These are phyloP conservation scores for Maccullochella peelii DNA, from an alignment of 2,113 vertebrate genomes.

Conservation along the genomic window DNA sequence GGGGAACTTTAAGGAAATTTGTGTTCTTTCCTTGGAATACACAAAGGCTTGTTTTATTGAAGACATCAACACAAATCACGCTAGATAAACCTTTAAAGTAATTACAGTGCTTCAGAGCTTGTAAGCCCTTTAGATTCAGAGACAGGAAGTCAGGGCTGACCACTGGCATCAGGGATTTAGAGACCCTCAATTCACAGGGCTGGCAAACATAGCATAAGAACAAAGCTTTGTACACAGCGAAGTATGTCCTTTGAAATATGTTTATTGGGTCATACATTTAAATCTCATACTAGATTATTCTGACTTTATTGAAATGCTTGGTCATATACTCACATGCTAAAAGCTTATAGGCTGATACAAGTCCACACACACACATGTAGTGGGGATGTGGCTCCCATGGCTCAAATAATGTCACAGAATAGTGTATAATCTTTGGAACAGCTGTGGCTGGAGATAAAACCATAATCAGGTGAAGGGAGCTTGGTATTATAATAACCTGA, in stretches of 20 bases:
- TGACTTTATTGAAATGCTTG: conserved; percentile 22
- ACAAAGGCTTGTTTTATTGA: conserved; percentile 53
- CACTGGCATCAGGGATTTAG: conserved; percentile 65
- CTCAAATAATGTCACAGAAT: conserved; percentile 68
- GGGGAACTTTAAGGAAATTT: conserved; percentile 15
- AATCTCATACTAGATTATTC: conserved; percentile 2
- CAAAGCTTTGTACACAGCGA: conserved; percentile 36
- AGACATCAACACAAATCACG: conserved; percentile 63
- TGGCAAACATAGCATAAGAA: conserved; percentile 51
- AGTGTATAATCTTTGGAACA: conserved; percentile 69
- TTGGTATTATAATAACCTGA: conserved; percentile 67
- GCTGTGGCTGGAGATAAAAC: conserved; percentile 76
- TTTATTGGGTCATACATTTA: conserved; percentile 29
- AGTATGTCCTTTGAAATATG: conserved; percentile 23
- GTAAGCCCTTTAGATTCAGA: conserved; percentile 65
- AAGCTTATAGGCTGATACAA: conserved; percentile 28
- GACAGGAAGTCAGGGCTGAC: conserved; percentile 60
- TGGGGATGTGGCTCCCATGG: conserved; percentile 50
- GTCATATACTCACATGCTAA: neutral
- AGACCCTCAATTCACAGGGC: conserved; percentile 61
- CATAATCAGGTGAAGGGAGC: conserved; percentile 71
- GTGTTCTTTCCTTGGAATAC: conserved; percentile 39
- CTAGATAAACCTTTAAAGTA: conserved; percentile 72
- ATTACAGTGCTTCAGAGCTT: conserved; percentile 65
- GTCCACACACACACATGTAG: conserved; percentile 3